Percentiles rank a stretch among this genome's conserved stretches.
Conservation (phyloP, 2,888 invertebrate genomes). For the Drosophila anomelani region DNA sequence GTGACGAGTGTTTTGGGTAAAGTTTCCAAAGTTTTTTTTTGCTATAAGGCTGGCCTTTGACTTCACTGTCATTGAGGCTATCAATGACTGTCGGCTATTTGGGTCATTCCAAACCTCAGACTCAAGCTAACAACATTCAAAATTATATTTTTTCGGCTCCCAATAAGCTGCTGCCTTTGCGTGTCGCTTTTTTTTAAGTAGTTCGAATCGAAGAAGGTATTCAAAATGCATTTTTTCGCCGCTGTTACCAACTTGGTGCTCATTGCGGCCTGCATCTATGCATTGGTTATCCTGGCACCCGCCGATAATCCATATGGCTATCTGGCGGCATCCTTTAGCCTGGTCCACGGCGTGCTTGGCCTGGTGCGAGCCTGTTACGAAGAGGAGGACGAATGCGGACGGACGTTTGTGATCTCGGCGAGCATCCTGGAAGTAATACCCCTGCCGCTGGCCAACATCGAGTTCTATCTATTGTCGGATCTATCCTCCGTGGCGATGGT, state of each 20-base stretch:
- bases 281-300: slow-evolving; percentile 52
- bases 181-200: background rate
- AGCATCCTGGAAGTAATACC: slow-evolving; percentile 66
- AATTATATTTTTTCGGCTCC: background rate
- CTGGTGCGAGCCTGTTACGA: slow-evolving; percentile 39
- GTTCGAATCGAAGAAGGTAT: background rate
- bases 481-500: slow-evolving; percentile 59
- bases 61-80: background rate
- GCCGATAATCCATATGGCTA: slow-evolving; percentile 62
- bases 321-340: slow-evolving; percentile 62
- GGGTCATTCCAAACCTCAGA: background rate
- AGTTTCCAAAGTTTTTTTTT: background rate
- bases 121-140: slow-evolving; percentile 13
- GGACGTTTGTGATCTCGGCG: slow-evolving; percentile 46
- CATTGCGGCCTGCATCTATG: slow-evolving; percentile 56
- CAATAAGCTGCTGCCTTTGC: background rate
- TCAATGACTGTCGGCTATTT: too few relatives aligned
- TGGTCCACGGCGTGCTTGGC: slow-evolving; percentile 67
- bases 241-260: slow-evolving; percentile 42
- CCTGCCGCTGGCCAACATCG: slow-evolving; percentile 73
- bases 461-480: slow-evolving; percentile 62
- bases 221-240: slow-evolving; percentile 6
- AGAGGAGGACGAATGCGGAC: slow-evolving; percentile 17
- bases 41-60: background rate
- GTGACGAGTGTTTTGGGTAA: background rate